A percentile compares a stretch with the other conserved stretches of the same genome.
Conservation (phyloP, 2,888 invertebrate species). For the Agrochola lychnidis region DNA sequence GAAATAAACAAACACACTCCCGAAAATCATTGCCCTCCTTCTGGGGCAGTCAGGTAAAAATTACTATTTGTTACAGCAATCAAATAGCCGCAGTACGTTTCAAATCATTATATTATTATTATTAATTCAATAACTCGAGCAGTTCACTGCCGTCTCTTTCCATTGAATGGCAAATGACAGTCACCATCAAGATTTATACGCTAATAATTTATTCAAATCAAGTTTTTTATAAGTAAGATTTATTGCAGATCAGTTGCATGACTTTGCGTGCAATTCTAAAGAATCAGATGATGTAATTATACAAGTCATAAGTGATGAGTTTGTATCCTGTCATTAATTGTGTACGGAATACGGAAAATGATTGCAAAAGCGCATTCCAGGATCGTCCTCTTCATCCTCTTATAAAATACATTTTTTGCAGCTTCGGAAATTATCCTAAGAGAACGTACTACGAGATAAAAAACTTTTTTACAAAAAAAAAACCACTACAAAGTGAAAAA, state of each 20-base stretch:
- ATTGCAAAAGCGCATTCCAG: conserved; percentile 11
- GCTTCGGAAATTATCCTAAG: too few relatives aligned
- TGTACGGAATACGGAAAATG: conserved; percentile 1
- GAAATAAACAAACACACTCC: too few relatives aligned
- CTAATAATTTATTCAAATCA: conserved; percentile 26
- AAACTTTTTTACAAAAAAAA: too few relatives aligned
- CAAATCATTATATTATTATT: too few relatives aligned
- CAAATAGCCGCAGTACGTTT: too few relatives aligned
- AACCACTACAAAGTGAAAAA: too few relatives aligned
- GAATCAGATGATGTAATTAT: conserved; percentile 37
- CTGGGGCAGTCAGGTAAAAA: too few relatives aligned
- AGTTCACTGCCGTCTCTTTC: conserved; percentile 2
- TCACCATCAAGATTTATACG: conserved; percentile 7
- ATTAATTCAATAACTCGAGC: background rate
- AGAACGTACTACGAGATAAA: too few relatives aligned
- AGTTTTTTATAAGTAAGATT: conserved; percentile 33
- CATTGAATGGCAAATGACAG: background rate
- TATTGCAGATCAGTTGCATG: conserved; percentile 32
- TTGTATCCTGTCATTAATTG: conserved; percentile 25
- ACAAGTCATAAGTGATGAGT: conserved; percentile 9
- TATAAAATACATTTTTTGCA: background rate
- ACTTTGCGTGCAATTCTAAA: conserved; percentile 31
- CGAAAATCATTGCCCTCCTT: too few relatives aligned
- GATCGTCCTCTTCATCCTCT: background rate
- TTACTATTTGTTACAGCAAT: too few relatives aligned